These are phyloP conservation scores for Sciurus carolinensis DNA, from an alignment of 2,797 vertebrate species.

Conservation along the genomic window DNA sequence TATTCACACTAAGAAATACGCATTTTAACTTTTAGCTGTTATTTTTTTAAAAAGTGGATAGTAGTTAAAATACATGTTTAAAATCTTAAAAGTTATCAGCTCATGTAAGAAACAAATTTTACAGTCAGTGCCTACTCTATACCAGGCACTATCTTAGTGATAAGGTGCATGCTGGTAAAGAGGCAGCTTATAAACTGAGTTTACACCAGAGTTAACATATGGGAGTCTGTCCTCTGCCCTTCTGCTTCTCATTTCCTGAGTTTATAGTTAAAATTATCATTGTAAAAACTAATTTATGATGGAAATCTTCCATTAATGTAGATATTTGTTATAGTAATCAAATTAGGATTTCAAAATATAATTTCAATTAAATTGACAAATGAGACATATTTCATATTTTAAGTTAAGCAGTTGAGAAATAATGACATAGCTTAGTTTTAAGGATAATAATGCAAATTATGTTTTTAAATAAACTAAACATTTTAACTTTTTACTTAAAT, in stretches of 20 bases:
- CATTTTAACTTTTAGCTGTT: constrained; percentile 38
- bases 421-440: background rate
- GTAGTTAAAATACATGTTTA: background rate
- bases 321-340: background rate
- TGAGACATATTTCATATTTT: constrained; percentile 36
- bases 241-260: background rate
- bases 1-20: constrained; percentile 47
- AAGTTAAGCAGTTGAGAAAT: constrained; percentile 37
- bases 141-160: background rate
- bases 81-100: background rate
- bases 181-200: background rate
- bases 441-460: background rate
- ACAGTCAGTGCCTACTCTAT: background rate
- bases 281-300: constrained; percentile 17
- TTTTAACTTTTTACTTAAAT: constrained; percentile 47
- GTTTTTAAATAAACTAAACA: constrained; percentile 9
- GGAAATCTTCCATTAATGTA: background rate
- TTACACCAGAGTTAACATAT: background rate
- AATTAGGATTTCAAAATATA: constrained; percentile 52
- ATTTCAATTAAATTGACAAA: background rate
- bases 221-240: background rate
- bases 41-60: constrained; percentile 29
- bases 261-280: background rate
- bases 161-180: background rate
- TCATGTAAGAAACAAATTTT: background rate